Percentiles rank a stretch among this genome's conserved stretches.
Conservation (phyloP, 2,888 invertebrate species). For the Agonopterix heracliana region DNA sequence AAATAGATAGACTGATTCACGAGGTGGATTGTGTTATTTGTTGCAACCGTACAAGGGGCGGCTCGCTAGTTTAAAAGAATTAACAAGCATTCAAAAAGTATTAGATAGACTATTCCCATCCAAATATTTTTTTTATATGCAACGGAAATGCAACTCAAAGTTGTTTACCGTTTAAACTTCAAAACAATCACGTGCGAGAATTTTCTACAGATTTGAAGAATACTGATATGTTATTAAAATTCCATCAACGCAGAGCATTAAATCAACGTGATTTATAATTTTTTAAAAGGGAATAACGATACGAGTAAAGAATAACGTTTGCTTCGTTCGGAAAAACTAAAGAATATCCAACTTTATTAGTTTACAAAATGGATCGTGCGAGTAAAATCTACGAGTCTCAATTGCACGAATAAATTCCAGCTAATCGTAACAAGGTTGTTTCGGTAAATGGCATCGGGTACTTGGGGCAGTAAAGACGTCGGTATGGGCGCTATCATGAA, state of each 20-base stretch:
- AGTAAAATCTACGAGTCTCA: not conserved
- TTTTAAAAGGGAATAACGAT: slow-evolving; percentile 1
- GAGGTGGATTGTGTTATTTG: no score
- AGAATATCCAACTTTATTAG: not conserved
- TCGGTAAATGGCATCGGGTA: slow-evolving; percentile 26
- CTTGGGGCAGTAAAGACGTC: slow-evolving; percentile 54
- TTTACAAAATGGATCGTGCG: not conserved
- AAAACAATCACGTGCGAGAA: not conserved
- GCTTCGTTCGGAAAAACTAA: not conserved
- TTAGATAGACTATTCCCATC: not conserved
- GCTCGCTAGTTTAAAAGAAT: not conserved
- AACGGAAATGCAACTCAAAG: slow-evolving; percentile 2
- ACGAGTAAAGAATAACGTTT: not conserved
- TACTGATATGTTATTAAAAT: slow-evolving; percentile 6
- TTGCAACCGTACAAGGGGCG: no score
- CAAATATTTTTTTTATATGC: not conserved
- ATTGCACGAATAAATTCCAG: slow-evolving; percentile 1
- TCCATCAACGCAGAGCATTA: not conserved
- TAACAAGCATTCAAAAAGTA: not conserved
- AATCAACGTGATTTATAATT: slow-evolving; percentile 1
- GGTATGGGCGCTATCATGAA: slow-evolving; percentile 35
- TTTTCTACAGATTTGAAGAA: slow-evolving; percentile 2
- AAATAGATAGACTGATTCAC: no score
- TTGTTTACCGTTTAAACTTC: slow-evolving; percentile 1
- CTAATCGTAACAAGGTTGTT: slow-evolving; percentile 6